These are phyloP conservation scores for Cuniculus paca DNA, from an alignment of 2,797 vertebrate species.

Conservation along the genomic window DNA sequence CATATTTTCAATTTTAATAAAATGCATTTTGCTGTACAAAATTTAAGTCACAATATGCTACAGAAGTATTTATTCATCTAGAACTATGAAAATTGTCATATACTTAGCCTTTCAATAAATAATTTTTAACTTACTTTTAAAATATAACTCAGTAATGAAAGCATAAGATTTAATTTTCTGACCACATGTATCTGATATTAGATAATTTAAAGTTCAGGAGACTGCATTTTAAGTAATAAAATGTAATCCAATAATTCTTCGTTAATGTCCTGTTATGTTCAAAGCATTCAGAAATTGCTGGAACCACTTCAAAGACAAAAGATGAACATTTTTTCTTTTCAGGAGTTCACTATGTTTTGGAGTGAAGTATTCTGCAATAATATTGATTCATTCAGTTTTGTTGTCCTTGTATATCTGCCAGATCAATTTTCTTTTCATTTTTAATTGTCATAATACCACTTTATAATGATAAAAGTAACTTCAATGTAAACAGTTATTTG, in stretches of 20 bases:
- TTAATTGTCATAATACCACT: background rate
- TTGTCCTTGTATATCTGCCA: background rate
- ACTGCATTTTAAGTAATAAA: conserved; percentile 5
- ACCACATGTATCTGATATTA: background rate
- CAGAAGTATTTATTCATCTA: background rate
- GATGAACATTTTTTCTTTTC: background rate
- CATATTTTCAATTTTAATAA: conserved; percentile 3
- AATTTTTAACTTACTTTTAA: background rate
- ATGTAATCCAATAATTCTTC: background rate
- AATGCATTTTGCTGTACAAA: background rate
- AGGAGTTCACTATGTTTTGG: conserved; percentile 21
- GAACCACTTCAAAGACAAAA: background rate
- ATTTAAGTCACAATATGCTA: background rate
- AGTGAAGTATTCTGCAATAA: background rate
- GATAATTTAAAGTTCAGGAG: background rate
- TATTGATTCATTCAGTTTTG: background rate
- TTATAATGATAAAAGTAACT: background rate
- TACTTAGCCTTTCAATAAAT: background rate
- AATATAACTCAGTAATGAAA: background rate
- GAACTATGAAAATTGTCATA: background rate
- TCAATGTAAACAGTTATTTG: background rate
- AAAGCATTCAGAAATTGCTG: conserved; percentile 17
- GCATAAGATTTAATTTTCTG: background rate
- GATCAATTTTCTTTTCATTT: background rate
- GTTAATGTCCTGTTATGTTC: background rate